Base-by-base conservation (phyloP, 2,797 vertebrate species). In the Eidolon dupreanum region DNA sequence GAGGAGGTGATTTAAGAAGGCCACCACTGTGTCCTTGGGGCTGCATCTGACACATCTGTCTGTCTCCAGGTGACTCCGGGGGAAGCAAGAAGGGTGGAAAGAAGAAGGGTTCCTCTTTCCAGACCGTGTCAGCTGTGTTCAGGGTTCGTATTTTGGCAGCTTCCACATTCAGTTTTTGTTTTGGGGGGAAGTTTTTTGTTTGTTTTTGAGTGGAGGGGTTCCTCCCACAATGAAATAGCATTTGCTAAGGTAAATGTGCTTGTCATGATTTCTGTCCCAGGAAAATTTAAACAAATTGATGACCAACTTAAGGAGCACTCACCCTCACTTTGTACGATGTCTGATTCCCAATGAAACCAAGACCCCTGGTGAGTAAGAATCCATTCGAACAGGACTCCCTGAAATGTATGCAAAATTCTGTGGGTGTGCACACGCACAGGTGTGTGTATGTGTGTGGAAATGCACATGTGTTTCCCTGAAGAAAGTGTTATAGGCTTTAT, bases 281-380 rank as follows among this genome's bases (percentile, higher is more conserved):
- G 99, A 99, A 95, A 99, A 99, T 95, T 94, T 99, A 87, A 99
- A 99, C 97, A 99, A 99, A 90, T 74, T 99, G 94, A 98, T 98
- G 98, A 93, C 97, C 91, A 98, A 98, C 51, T 91, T 98, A 28
- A 97, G 97, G 84, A 98, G 98, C 90, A 98, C 98, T 33, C 98
- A 98, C 87, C 98, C 98, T 79, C 98, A 98, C 61, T 98, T 98
- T 91, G 98, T 98, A 2, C 98, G 98, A 24, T 98, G 98, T 70
- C 85, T 98, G 73, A 98, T 98, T 94, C 98, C 98, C 89, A 98
- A 98, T 84, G 98, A 98, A 94, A 98, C 98, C 75, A 98, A 98
- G 94, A 98, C 98, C 68, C 98, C 98, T 3, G 98, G 98, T 98
- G 66, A 97, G 97, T 94, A 17, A 3, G 49, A 9, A n/a, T 1